Conservation (phyloP, 2,113 vertebrate species). For the Gracilinanus agilis region DNA sequence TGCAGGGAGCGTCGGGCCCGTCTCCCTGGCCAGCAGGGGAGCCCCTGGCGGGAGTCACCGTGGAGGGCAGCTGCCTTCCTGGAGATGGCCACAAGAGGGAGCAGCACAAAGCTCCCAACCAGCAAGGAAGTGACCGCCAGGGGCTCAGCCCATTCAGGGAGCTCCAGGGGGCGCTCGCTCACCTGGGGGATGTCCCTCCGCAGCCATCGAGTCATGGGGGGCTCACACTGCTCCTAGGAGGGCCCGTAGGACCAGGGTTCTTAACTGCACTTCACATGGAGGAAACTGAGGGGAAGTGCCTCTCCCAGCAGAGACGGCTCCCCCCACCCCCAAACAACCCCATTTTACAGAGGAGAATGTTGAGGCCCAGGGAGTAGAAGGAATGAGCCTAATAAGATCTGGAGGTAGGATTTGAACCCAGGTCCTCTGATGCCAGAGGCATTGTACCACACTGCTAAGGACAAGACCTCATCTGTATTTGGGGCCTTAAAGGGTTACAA, state of each 20-base stretch:
- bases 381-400: too few species aligned
- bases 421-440: too few species aligned
- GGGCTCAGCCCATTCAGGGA: background rate
- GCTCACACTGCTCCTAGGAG: background rate
- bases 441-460: too few species aligned
- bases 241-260: background rate
- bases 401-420: background rate
- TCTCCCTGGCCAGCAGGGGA: background rate
- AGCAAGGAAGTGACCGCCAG: background rate
- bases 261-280: too few species aligned
- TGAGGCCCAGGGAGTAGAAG: too few species aligned
- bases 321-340: too few species aligned
- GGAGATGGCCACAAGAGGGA: background rate
- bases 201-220: background rate
- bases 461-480: too few species aligned
- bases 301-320: background rate
- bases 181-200: background rate
- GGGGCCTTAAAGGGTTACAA: too few species aligned
- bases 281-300: background rate
- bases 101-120: background rate
- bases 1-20: background rate
- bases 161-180: background rate
- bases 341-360: background rate
- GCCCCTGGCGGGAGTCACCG: background rate
- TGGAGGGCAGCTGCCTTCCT: background rate